Conservation (phyloP, 2,888 invertebrate genomes). For the Athalia cordata region DNA sequence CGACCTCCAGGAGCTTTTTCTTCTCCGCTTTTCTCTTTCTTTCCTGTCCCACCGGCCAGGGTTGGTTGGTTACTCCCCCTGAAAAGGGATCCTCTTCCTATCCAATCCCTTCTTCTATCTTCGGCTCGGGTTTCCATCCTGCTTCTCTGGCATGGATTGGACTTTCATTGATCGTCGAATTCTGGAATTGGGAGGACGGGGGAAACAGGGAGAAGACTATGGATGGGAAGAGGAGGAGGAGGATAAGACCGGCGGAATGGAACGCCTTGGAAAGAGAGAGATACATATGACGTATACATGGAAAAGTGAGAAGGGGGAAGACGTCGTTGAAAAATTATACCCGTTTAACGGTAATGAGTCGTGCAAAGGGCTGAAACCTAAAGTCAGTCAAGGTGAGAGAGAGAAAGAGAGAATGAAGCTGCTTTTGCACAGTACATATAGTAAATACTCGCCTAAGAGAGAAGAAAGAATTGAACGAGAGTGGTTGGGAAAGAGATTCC, state of each 20-base stretch:
- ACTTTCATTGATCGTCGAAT: conserved; percentile 50
- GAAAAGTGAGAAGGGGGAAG: neutral
- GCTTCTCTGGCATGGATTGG: conserved; percentile 26
- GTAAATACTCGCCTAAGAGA: neutral
- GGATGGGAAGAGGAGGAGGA: neutral
- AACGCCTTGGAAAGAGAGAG: too few species aligned
- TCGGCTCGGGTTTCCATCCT: neutral
- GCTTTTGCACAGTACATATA: neutral
- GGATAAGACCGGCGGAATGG: neutral
- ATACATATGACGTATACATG: too few species aligned
- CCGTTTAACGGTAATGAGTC: conserved; percentile 58
- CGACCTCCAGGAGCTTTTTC: neutral
- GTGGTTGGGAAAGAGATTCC: neutral
- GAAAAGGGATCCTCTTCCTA: conserved; percentile 23
- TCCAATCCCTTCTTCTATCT: conserved; percentile 14
- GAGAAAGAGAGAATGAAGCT: conserved; percentile 17
- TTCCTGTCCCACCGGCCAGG: neutral
- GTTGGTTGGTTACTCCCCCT: conserved; percentile 1
- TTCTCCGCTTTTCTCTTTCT: neutral
- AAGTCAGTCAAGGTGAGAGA: conserved; percentile 37
- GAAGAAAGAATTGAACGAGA: neutral
- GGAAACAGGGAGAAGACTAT: neutral
- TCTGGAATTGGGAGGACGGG: conserved; percentile 4
- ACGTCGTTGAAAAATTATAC: conserved; percentile 56
- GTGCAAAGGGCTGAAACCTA: conserved; percentile 40